A percentile compares a stretch with the other conserved stretches of the same genome.
Conservation (phyloP, 2,113 vertebrate genomes). For the Genyomyrus donnyi region DNA sequence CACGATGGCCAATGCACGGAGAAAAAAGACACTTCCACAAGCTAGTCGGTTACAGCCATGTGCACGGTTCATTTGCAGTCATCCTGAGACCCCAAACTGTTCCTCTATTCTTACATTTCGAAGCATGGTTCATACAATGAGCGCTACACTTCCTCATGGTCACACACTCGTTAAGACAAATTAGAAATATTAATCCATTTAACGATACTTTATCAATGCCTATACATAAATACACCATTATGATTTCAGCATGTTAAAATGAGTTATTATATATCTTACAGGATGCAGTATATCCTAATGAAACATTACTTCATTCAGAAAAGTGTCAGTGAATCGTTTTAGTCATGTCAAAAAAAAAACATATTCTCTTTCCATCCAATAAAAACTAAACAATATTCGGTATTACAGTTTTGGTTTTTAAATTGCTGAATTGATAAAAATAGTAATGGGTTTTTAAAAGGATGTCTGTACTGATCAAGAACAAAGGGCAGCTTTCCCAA, state of each 20-base stretch:
- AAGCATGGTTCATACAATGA: neutral
- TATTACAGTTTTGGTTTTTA: neutral
- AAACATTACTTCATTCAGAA: neutral
- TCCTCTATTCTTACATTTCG: neutral
- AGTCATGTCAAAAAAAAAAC: neutral
- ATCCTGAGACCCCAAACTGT: neutral
- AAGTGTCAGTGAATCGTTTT: neutral
- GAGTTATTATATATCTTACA: neutral
- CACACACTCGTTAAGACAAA: neutral
- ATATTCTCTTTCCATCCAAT: neutral
- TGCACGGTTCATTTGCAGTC: neutral
- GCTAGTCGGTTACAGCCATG: neutral
- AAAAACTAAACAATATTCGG: neutral
- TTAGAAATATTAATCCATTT: neutral
- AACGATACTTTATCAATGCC: neutral
- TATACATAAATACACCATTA: neutral
- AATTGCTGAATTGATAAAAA: neutral
- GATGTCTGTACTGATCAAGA: neutral
- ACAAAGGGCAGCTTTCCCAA: constrained; percentile 20
- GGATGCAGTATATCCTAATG: neutral
- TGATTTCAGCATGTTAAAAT: neutral
- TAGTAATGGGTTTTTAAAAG: neutral
- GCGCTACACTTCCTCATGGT: neutral
- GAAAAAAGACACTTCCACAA: neutral
- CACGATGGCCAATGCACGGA: neutral